phyloP scores from a whole-genome alignment of 2,888 invertebrate species.

The Papilio elwesi region DNA sequence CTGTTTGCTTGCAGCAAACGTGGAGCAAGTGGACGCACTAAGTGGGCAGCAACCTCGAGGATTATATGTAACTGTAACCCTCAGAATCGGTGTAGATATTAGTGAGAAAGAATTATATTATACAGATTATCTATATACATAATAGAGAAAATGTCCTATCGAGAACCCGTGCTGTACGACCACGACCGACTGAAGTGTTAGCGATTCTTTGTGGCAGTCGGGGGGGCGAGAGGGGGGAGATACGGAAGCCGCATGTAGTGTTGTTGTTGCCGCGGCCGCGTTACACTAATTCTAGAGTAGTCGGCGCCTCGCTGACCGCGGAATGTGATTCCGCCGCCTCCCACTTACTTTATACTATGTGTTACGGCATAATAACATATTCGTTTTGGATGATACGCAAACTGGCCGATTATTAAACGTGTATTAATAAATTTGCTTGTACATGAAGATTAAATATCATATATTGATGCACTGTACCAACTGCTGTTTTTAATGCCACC shows the following conservation, averaged over 20 bases:
- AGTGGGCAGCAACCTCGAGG: conserved; percentile 58
- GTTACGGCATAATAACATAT: conserved; percentile 83
- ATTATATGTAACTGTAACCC: conserved; percentile 77
- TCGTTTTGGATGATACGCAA: conserved; percentile 70
- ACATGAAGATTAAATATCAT: conserved; percentile 90
- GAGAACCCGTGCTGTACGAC: conserved; percentile 76
- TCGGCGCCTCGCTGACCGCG: conserved; percentile 44
- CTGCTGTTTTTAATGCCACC: conserved; percentile 83
- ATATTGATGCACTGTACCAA: conserved; percentile 89
- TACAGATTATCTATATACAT: conserved; percentile 84
- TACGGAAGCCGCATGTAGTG: conserved; percentile 41
- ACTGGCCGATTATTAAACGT: conserved; percentile 74
- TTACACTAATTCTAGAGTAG: too few species aligned
- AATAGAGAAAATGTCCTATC: conserved; percentile 81
- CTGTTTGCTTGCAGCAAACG: conserved; percentile 61
- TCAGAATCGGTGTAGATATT: conserved; percentile 83
- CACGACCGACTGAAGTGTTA: conserved; percentile 77
- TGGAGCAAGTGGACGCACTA: conserved; percentile 83
- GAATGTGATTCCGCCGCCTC: conserved; percentile 79
- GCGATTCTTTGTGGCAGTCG: background rate
- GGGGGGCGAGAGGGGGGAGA: background rate
- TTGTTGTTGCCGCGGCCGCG: conserved; percentile 48
- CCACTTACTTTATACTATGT: conserved; percentile 55
- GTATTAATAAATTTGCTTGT: conserved; percentile 89
- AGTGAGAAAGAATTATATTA: conserved; percentile 83